Conservation (phyloP, 2,888 invertebrate genomes). For the Dicroscelio sp. region DNA sequence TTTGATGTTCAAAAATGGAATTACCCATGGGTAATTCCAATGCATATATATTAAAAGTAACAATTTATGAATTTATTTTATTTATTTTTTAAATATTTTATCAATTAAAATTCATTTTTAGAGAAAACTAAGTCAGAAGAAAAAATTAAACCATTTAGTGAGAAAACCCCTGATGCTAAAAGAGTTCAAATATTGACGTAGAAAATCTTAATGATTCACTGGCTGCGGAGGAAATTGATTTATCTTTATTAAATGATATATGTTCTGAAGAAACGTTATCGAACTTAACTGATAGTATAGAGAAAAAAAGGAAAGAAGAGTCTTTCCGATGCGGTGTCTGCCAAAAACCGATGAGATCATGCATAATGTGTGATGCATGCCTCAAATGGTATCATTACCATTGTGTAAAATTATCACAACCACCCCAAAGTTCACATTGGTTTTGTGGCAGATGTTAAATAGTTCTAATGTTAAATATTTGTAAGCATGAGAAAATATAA, state of each 20-base stretch:
- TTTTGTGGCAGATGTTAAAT: not conserved
- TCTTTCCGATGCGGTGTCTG: not conserved
- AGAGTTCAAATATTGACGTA: not conserved
- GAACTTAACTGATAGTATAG: not conserved
- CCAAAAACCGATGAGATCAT: not conserved
- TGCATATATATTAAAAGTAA: no score
- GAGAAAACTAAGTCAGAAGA: no score
- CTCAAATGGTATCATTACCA: not conserved
- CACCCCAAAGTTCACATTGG: not conserved
- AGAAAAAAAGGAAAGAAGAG: not conserved
- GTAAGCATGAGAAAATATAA: no score
- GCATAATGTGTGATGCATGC: not conserved
- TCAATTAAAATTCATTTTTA: no score
- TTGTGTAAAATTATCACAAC: not conserved
- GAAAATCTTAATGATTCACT: not conserved
- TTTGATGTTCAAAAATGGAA: no score
- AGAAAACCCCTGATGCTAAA: no score
- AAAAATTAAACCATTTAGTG: no score
- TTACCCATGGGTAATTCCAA: no score
- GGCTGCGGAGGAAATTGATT: not conserved
- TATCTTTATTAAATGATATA: not conserved
- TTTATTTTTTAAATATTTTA: no score
- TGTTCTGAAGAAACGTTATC: not conserved
- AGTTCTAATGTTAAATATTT: no score
- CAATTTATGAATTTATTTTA: no score